Evolutionary conservation across 1,140 invertebrate species (phyloP).

Genomic region (Hylyphantes graminicola): DNA sequence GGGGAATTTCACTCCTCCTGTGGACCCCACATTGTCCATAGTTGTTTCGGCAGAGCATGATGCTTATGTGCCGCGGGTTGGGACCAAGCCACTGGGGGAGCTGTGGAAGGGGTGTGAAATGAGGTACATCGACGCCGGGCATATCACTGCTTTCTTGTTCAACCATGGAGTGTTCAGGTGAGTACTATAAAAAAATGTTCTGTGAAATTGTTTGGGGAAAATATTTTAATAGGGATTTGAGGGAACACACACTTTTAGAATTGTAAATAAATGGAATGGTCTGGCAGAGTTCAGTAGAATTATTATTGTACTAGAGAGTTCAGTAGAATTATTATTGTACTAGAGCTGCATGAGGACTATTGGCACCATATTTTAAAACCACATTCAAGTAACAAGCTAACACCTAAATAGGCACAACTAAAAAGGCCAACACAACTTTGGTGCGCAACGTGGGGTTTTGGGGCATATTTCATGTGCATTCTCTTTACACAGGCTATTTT

Average conservation of each 20-base stretch:
- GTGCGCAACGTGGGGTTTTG: too few species aligned
- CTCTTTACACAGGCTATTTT: too few species aligned
- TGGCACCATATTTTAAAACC: too few species aligned
- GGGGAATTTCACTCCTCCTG: constrained; percentile 82
- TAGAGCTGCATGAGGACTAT: too few species aligned
- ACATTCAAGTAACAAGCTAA: too few species aligned
- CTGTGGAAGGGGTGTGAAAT: constrained; percentile 93
- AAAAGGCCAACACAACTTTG: too few species aligned
- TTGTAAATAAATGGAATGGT: too few species aligned
- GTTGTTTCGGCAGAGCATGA: constrained; percentile 75
- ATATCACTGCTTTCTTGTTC: constrained; percentile 89
- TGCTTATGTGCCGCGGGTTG: constrained; percentile 90
- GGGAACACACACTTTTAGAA: neutral
- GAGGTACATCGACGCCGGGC: constrained; percentile 87
- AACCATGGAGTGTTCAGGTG: constrained; percentile 89
- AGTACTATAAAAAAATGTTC: constrained; percentile 59
- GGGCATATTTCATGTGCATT: too few species aligned
- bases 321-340: too few species aligned
- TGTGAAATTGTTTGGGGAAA: constrained; percentile 43
- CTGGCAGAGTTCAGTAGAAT: too few species aligned
- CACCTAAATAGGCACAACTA: too few species aligned
- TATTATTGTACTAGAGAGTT: too few species aligned
- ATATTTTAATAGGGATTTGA: neutral
- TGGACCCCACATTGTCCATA: constrained; percentile 65
- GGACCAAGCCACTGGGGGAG: constrained; percentile 82